phyloP scores from a whole-genome alignment of 2,113 vertebrate genomes.

The Nettapus auritus region DNA sequence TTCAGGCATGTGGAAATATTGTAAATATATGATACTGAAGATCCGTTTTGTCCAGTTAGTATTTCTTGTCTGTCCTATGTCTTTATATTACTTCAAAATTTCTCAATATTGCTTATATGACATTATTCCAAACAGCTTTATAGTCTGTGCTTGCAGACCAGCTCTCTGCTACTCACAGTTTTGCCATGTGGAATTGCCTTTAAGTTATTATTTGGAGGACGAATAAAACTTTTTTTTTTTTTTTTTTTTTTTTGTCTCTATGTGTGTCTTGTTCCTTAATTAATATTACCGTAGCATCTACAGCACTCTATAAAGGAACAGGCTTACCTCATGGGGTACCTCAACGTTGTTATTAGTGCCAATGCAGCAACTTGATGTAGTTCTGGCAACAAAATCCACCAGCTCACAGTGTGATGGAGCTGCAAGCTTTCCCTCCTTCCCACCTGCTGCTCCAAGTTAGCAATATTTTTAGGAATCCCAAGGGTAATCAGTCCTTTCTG shows the following conservation, averaged over 20 bases:
- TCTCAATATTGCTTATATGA: not conserved
- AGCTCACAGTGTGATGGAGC: rapidly evolving
- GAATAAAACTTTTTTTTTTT: not conserved
- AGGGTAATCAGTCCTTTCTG: not conserved
- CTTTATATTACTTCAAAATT: not conserved
- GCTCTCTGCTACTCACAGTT: not conserved
- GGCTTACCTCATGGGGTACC: not conserved
- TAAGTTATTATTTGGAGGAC: not conserved
- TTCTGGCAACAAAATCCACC: not conserved
- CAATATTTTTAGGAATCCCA: not conserved
- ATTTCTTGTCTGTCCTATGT: not conserved
- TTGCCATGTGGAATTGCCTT: not conserved
- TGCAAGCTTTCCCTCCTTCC: not conserved
- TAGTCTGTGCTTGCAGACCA: not conserved
- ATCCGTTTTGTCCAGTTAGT: not conserved
- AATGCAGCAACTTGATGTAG: not conserved
- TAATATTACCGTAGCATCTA: not conserved
- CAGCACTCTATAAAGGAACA: not conserved
- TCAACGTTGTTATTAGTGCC: not conserved
- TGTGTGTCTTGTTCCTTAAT: not conserved
- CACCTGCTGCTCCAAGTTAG: not conserved
- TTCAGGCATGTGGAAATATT: not conserved
- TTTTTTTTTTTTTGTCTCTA: not conserved
- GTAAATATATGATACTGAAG: not conserved
- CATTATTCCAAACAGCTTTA: rapidly evolving